phyloP scores from a whole-genome alignment of 2,797 vertebrate species.

The Falco concolor region DNA sequence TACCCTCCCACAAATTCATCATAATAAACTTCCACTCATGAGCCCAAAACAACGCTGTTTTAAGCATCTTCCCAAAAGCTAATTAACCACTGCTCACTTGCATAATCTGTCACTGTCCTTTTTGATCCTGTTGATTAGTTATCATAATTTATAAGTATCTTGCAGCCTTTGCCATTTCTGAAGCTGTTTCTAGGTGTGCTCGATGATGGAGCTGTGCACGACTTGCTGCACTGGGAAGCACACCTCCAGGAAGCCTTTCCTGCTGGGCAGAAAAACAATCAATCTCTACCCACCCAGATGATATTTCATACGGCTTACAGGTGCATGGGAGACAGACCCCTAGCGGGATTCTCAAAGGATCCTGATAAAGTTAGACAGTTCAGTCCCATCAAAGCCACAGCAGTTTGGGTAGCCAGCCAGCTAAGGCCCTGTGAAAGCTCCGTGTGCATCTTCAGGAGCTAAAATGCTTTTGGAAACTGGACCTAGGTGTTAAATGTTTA shows the following conservation, averaged over 20 bases:
- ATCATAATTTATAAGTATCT: background rate
- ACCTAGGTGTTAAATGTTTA: background rate
- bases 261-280: background rate
- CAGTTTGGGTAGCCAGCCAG: background rate
- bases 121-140: background rate
- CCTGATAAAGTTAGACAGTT: background rate
- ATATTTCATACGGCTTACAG: background rate
- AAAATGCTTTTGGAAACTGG: background rate
- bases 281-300: background rate
- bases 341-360: background rate
- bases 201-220: background rate
- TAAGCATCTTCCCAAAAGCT: background rate
- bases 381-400: background rate
- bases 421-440: background rate
- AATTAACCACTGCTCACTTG: background rate
- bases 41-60: background rate
- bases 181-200: background rate
- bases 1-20: background rate
- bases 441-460: background rate
- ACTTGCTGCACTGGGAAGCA: background rate
- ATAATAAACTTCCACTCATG: background rate
- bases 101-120: background rate
- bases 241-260: background rate
- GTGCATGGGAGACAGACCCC: background rate
- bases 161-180: background rate